A percentile compares a stretch with the other conserved stretches of the same genome.
phyloP scores from a whole-genome alignment of 2,888 invertebrate genomes.

The Eristalis tenax region DNA sequence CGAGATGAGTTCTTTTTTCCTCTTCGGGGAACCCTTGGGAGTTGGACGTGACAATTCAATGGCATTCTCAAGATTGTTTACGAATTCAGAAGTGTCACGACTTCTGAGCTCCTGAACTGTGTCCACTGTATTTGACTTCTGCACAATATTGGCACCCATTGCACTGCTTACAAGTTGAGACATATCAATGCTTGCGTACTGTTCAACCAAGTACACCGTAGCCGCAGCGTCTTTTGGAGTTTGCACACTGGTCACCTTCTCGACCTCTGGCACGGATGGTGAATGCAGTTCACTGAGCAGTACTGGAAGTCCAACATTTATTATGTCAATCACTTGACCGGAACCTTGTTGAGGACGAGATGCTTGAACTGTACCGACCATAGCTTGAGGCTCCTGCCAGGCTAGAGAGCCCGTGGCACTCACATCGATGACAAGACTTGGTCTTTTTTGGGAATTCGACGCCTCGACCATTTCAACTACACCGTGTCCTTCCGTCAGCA shows the following conservation, averaged over 20 bases:
- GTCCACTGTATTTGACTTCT: too few species aligned
- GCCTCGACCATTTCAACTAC: too few species aligned
- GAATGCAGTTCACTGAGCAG: neutral
- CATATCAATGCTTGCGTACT: neutral
- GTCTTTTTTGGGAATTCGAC: neutral
- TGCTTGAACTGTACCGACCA: neutral
- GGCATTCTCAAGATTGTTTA: neutral
- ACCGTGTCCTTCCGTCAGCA: too few species aligned
- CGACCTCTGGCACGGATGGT: neutral
- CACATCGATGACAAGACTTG: neutral
- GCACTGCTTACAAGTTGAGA: neutral
- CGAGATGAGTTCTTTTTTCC: too few species aligned
- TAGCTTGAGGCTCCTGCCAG: neutral
- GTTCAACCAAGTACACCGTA: neutral
- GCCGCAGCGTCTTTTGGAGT: neutral
- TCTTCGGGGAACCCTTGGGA: neutral
- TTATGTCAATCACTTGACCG: slow-evolving; percentile 18
- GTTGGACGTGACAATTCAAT: neutral
- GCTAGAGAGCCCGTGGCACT: neutral
- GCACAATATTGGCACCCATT: too few species aligned
- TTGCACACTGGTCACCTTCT: neutral
- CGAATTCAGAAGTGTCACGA: too few species aligned
- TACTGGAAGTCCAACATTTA: neutral
- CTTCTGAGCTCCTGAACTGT: too few species aligned
- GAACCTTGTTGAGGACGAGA: neutral